Percentiles rank a stretch among this genome's conserved stretches.
Conservation (phyloP, 2,888 invertebrate species). For the Tuta absoluta region DNA sequence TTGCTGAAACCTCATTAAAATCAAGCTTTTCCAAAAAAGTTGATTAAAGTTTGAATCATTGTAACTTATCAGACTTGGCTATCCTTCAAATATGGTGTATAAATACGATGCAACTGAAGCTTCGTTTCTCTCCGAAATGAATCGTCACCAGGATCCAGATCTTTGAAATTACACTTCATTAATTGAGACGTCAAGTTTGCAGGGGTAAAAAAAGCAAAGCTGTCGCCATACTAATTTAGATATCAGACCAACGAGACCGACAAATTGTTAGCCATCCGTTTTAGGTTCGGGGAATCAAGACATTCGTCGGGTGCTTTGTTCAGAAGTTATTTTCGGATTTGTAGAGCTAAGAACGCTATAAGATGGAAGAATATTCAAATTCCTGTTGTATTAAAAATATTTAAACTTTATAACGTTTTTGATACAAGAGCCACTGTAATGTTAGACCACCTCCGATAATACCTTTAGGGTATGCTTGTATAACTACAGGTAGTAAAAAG, state of each 20-base stretch:
- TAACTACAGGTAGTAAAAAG: conserved; percentile 7
- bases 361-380: conserved; percentile 8
- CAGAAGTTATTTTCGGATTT: conserved; percentile 31
- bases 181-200: conserved; percentile 73
- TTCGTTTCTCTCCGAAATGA: conserved; percentile 51
- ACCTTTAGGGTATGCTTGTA: neutral
- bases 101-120: conserved; percentile 22
- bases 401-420: neutral
- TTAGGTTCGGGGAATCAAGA: conserved; percentile 67
- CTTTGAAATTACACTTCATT: conserved; percentile 73
- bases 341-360: conserved; percentile 17
- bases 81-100: neutral
- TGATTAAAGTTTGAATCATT: conserved; percentile 25
- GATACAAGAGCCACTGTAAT: neutral
- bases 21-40: conserved; percentile 23
- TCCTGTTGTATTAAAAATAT: neutral
- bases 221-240: conserved; percentile 78
- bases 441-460: neutral
- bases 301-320: conserved; percentile 43
- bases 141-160: conserved; percentile 64
- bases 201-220: conserved; percentile 45
- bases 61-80: conserved; percentile 25
- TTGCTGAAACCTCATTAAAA: conserved; percentile 12
- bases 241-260: conserved; percentile 73
- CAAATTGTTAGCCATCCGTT: conserved; percentile 71